Base-by-base conservation (phyloP, 2,888 invertebrate species). In the Agonopterix arenella region DNA sequence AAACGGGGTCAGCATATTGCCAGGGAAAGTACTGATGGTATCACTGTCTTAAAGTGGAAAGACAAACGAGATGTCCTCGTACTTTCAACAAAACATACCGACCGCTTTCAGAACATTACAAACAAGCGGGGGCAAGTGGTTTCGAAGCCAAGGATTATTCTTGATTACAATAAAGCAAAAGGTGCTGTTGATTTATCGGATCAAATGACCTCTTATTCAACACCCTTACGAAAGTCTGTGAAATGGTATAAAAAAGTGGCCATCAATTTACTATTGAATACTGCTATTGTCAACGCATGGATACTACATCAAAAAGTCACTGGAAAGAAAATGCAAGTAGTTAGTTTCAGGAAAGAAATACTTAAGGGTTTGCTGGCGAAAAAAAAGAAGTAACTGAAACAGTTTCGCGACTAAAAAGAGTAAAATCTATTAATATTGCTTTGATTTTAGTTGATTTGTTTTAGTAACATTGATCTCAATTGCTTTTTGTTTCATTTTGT, bases 241-340 rank as follows among this genome's bases (percentile, higher is more conserved):
- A 73, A 73, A 50, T 76, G 76, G 75, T 72, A 68, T 50, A n/a
- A 65, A 52, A 53, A 76, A 74, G 52, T 73, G 43, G 72, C 55
- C 51, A 48, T 62, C 7, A 45, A 69, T 40, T 50, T 70, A n/a
- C 16, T 66, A 10, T 49, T 68, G 51, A 64, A 62, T 47, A 64
- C 60, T 8, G 57, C 63, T 37, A 47, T 68, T 36, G 62, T 66
- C 8, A 68, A 66, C 53, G 58, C 62, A 28, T 51, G 48, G 45
- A 51, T 61, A 42, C 11, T 42, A 16, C 16, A 16, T 16, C 16
- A 16, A 16, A 16, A 16, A 16, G 16, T 16, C 38, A 38, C 38
- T 38, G 38, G 38, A 10, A 38, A 38, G n/a, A 38, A 38, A 38
- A 38, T 38, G 38, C 38, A 38, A 38, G 38, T 38, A 10, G 38